Evolutionary conservation across 1,140 invertebrate genomes (phyloP).

Genomic region (Procambarus virginalis): DNA sequence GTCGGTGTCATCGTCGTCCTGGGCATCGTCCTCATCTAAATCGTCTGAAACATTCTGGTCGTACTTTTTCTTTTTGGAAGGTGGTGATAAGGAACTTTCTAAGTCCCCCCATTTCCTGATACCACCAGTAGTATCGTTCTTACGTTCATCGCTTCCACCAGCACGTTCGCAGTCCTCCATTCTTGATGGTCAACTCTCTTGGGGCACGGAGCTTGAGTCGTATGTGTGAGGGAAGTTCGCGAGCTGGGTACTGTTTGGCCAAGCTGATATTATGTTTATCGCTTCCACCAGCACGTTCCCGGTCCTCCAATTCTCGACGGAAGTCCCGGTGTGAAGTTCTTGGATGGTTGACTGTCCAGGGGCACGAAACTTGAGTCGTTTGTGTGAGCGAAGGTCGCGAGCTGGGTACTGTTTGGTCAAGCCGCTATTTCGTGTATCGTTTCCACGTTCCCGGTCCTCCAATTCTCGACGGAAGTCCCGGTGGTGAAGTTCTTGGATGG

Average conservation of each 20-base stretch:
- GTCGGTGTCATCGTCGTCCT: constrained; percentile 84
- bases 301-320: too few relatives aligned
- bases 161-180: constrained; percentile 79
- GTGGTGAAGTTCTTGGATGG: constrained; percentile 88
- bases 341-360: too few relatives aligned
- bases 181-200: too few relatives aligned
- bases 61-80: constrained; percentile 71
- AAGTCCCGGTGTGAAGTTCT: too few relatives aligned
- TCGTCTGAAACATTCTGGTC: constrained; percentile 84
- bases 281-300: constrained; percentile 75
- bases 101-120: constrained; percentile 6
- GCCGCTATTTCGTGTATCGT: too few relatives aligned
- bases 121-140: constrained; percentile 74
- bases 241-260: too few relatives aligned
- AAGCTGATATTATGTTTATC: too few relatives aligned
- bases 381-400: too few relatives aligned
- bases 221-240: too few relatives aligned
- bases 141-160: constrained; percentile 72
- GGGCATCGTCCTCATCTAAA: constrained; percentile 92
- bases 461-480: constrained; percentile 96
- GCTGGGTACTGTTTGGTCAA: too few relatives aligned
- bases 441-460: constrained; percentile 96
- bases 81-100: constrained; percentile 19
- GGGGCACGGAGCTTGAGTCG: too few relatives aligned
- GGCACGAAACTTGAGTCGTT: too few relatives aligned